Percentiles rank a stretch among this genome's conserved stretches.
Conservation (phyloP, 1,140 invertebrate genomes). For the Diorhabda sublineata region DNA sequence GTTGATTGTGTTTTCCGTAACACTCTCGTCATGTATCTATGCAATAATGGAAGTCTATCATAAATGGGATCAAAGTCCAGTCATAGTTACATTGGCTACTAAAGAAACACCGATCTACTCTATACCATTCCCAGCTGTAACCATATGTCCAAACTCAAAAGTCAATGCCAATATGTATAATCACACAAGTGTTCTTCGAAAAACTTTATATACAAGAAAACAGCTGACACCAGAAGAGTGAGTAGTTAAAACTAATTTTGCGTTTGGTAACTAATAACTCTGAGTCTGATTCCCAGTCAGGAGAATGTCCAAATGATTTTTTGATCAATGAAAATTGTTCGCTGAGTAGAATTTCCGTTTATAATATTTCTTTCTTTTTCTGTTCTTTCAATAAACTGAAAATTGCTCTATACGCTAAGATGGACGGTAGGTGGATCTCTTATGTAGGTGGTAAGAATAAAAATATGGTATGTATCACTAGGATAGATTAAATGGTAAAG, state of each 20-base stretch:
- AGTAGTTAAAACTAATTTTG: neutral
- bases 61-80: slow-evolving; percentile 53
- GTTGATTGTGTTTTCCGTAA: slow-evolving; percentile 31
- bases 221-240: slow-evolving; percentile 63
- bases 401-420: too few species aligned
- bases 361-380: too few species aligned
- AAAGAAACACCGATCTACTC: slow-evolving; percentile 51
- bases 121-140: slow-evolving; percentile 56
- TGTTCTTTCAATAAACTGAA: too few species aligned
- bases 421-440: too few species aligned
- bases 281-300: too few species aligned
- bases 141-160: slow-evolving; percentile 52
- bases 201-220: slow-evolving; percentile 55
- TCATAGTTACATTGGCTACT: slow-evolving; percentile 55
- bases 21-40: slow-evolving; percentile 24
- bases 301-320: too few species aligned
- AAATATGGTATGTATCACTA: too few species aligned
- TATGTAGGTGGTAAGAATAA: too few species aligned
- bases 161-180: slow-evolving; percentile 27
- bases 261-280: too few species aligned
- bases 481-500: too few species aligned
- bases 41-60: slow-evolving; percentile 45
- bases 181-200: slow-evolving; percentile 30
- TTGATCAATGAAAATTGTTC: too few species aligned
- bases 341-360: too few species aligned